A percentile compares a stretch with the other conserved stretches of the same genome.
phyloP scores from a whole-genome alignment of 1,140 invertebrate genomes.

The Drosophila pectinifera region DNA sequence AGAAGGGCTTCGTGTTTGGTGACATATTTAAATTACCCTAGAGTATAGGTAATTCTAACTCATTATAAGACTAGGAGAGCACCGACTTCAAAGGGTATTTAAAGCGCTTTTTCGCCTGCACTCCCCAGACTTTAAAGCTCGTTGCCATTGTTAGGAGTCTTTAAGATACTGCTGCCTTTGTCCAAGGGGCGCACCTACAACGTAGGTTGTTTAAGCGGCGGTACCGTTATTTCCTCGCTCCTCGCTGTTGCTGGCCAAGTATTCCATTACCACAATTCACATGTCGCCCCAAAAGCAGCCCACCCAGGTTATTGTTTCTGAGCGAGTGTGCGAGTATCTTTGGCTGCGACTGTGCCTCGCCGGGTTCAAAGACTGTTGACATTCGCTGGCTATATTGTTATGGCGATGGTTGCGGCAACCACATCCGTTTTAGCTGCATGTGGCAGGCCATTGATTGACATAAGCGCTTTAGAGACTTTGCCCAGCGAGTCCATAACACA shows the following conservation, averaged over 20 bases:
- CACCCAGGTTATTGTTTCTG: slow-evolving; percentile 55
- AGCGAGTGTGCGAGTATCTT: slow-evolving; percentile 5
- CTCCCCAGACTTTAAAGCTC: not conserved
- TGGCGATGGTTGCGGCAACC: slow-evolving; percentile 45
- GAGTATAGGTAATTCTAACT: no score
- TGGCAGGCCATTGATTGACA: slow-evolving; percentile 63
- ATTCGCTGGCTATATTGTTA: slow-evolving; percentile 48
- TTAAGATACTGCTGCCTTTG: slow-evolving; percentile 30
- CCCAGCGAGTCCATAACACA: slow-evolving; percentile 18
- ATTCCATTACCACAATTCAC: slow-evolving; percentile 56
- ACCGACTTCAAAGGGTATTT: no score
- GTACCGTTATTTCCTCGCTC: slow-evolving; percentile 52
- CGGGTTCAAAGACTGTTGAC: slow-evolving; percentile 57
- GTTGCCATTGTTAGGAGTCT: slow-evolving; percentile 36
- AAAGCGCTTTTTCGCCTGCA: not conserved
- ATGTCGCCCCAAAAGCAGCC: slow-evolving; percentile 42
- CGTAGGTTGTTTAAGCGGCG: slow-evolving; percentile 31
- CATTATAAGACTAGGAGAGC: no score
- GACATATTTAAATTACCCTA: no score
- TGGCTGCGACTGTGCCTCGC: slow-evolving; percentile 10
- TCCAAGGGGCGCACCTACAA: slow-evolving; percentile 44
- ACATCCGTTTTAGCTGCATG: slow-evolving; percentile 60
- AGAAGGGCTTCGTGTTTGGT: no score
- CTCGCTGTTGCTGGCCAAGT: slow-evolving; percentile 25
- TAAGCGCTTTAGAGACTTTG: slow-evolving; percentile 71